phyloP scores from a whole-genome alignment of 2,888 invertebrate species.

The Ernsta delagoae region DNA sequence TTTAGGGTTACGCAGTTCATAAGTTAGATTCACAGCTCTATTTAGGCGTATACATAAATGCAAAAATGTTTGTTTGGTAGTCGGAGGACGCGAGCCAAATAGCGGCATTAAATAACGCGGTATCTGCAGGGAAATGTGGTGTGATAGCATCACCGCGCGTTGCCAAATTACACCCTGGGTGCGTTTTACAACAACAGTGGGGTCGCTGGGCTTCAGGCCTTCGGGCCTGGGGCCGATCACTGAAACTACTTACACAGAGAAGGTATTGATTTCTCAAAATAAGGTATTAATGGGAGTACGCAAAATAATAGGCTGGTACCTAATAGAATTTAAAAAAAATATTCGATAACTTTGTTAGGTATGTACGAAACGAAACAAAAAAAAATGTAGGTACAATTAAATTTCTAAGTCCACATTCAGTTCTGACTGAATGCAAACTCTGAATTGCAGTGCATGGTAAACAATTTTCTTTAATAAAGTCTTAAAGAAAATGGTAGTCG shows the following conservation, averaged over 20 bases:
- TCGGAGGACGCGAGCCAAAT: slow-evolving; percentile 64
- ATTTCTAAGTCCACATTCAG: too few relatives aligned
- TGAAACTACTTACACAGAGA: too few relatives aligned
- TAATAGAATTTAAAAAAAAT: not conserved
- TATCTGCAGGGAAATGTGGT: slow-evolving; percentile 76
- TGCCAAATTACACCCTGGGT: slow-evolving; percentile 81
- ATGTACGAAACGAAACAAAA: too few relatives aligned
- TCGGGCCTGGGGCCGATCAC: not conserved
- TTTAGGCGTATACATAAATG: slow-evolving; percentile 47
- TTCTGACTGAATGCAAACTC: too few relatives aligned
- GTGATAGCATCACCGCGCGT: slow-evolving; percentile 74
- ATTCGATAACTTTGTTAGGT: too few relatives aligned
- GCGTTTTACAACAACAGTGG: slow-evolving; percentile 69
- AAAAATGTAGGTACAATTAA: too few relatives aligned
- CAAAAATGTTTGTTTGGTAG: slow-evolving; percentile 51
- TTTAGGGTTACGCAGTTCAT: slow-evolving; percentile 38
- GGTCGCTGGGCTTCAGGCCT: slow-evolving; percentile 12
- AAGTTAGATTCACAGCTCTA: slow-evolving; percentile 54
- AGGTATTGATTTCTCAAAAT: too few relatives aligned
- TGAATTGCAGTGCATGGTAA: not conserved
- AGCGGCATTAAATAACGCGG: slow-evolving; percentile 74
- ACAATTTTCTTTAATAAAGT: slow-evolving; percentile 29
- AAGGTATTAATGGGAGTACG: not conserved
- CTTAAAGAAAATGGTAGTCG: slow-evolving; percentile 17
- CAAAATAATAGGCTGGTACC: not conserved